phyloP scores from a whole-genome alignment of 1,140 invertebrate species.

The Heliconius melpomene region DNA sequence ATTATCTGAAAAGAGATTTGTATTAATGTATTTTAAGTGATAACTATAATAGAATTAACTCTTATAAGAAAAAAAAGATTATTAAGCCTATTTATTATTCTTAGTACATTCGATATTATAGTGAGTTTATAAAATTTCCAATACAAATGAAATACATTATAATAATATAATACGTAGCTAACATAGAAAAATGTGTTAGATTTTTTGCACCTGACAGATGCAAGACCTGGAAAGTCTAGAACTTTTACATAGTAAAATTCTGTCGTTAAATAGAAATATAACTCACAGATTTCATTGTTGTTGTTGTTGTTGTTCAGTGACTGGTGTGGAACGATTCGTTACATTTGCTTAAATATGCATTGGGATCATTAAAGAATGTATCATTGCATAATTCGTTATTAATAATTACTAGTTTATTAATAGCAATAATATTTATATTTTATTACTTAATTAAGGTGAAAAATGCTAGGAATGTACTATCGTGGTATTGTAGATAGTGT shows the following conservation, averaged over 20 bases:
- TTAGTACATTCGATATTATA: background rate
- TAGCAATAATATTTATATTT: background rate
- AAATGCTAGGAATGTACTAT: background rate
- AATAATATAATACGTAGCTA: too few relatives aligned
- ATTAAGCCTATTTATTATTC: too few relatives aligned
- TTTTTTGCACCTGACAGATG: too few relatives aligned
- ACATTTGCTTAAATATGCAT: background rate
- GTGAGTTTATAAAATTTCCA: background rate
- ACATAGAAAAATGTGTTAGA: too few relatives aligned
- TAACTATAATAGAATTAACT: too few relatives aligned
- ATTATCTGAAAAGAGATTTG: background rate
- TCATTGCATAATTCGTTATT: background rate
- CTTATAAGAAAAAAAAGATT: too few relatives aligned
- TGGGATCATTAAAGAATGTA: background rate
- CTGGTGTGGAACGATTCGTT: background rate
- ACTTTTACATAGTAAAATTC: background rate
- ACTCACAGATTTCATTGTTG: slow-evolving; percentile 3
- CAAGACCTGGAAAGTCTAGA: background rate
- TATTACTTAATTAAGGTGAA: background rate
- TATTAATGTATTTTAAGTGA: too few relatives aligned
- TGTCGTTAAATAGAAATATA: background rate
- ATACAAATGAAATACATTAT: background rate
- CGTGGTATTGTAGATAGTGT: background rate
- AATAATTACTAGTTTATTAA: slow-evolving; percentile 4
- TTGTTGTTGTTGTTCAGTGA: background rate